Conservation (phyloP, 2,113 vertebrate species). For the Hoplias malabaricus region DNA sequence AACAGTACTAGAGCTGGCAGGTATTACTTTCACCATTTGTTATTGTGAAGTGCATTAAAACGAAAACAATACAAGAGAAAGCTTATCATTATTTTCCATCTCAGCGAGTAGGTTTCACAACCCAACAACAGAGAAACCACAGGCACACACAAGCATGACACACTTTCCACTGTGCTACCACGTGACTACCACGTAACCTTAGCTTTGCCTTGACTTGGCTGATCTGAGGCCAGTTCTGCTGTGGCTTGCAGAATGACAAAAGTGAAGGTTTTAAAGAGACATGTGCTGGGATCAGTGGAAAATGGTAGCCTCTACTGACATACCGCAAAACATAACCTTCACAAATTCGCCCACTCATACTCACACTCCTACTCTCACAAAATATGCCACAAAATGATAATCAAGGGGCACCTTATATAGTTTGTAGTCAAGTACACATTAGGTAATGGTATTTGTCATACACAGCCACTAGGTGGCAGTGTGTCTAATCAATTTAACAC, state of each 20-base stretch:
- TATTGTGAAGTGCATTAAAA: not conserved
- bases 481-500: not conserved
- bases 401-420: not conserved
- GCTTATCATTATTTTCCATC: constrained; percentile 17
- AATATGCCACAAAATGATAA: not conserved
- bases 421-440: not conserved
- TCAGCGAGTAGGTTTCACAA: constrained; percentile 49
- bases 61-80: not conserved
- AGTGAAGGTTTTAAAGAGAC: not conserved
- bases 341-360: not conserved
- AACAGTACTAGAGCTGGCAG: not conserved
- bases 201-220: not conserved
- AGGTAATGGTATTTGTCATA: not conserved
- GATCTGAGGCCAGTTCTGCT: not conserved
- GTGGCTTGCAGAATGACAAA: not conserved
- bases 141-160: constrained; percentile 27
- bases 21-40: not conserved
- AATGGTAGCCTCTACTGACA: not conserved
- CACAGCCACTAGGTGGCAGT: constrained; percentile 33
- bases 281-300: not conserved
- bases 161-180: constrained; percentile 57
- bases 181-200: constrained; percentile 54
- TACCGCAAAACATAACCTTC: not conserved
- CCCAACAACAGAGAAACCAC: constrained; percentile 45
- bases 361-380: not conserved